A percentile compares a stretch with the other conserved stretches of the same genome.
These are phyloP conservation scores for Drosophila obscura DNA, from an alignment of 1,140 invertebrate genomes.

Conservation along the genomic window DNA sequence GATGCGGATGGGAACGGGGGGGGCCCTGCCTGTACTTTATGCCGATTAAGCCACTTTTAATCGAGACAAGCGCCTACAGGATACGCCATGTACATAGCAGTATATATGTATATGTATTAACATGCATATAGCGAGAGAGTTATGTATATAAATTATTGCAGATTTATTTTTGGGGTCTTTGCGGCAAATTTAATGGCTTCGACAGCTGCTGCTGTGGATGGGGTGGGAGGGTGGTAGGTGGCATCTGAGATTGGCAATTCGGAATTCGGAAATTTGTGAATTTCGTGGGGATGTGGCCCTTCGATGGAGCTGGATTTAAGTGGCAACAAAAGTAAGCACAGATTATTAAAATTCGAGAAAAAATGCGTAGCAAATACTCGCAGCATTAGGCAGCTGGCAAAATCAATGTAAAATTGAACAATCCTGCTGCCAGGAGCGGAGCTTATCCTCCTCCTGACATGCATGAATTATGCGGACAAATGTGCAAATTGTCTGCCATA, in stretches of 20 bases:
- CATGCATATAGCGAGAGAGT: too few relatives aligned
- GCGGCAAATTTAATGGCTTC: constrained; percentile 54
- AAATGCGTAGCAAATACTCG: background rate
- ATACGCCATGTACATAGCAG: background rate
- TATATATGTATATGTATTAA: background rate
- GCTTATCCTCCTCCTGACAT: too few relatives aligned
- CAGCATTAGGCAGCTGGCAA: too few relatives aligned
- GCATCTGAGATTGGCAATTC: background rate
- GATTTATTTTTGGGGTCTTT: constrained; percentile 42
- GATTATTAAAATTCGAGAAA: background rate
- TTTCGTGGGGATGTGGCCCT: background rate
- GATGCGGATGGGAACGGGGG: background rate
- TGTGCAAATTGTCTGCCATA: too few relatives aligned
- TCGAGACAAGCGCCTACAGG: background rate
- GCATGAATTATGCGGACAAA: too few relatives aligned
- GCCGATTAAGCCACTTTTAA: too few relatives aligned
- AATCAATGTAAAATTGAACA: background rate
- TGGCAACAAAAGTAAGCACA: background rate
- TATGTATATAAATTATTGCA: constrained; percentile 42
- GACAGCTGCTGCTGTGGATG: constrained; percentile 37
- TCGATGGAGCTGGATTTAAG: constrained; percentile 6
- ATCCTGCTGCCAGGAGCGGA: too few relatives aligned
- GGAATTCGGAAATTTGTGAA: too few relatives aligned
- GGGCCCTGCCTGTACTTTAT: too few relatives aligned
- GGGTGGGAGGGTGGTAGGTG: background rate